A percentile compares a stretch with the other conserved stretches of the same genome.
These are phyloP conservation scores for Theocolax elegans DNA, from an alignment of 1,140 invertebrate genomes.

Conservation along the genomic window DNA sequence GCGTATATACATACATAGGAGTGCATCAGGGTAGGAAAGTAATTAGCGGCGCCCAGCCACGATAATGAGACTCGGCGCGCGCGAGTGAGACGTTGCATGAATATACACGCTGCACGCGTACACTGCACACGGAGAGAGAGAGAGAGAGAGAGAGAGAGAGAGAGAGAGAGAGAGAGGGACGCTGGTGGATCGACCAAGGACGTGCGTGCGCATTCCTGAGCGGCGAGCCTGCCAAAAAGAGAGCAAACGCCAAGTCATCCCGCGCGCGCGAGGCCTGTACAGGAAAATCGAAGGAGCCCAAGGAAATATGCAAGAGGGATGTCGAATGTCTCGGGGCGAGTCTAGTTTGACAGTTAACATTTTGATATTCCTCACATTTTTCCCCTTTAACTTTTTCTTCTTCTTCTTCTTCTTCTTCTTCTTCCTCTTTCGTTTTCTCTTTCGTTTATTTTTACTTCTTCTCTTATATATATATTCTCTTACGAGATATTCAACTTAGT, in stretches of 20 bases:
- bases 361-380: neutral
- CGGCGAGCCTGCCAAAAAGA: conserved; percentile 18
- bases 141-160: no score
- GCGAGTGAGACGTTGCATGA: conserved; percentile 23
- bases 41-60: conserved; percentile 30
- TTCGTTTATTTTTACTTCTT: no score
- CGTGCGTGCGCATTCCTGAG: neutral
- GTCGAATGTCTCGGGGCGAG: conserved; percentile 5
- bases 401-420: no score
- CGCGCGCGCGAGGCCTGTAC: no score
- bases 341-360: conserved; percentile 26
- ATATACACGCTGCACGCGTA: conserved; percentile 22
- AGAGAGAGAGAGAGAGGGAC: no score
- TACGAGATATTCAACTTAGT: no score
- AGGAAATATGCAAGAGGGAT: neutral
- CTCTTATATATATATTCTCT: no score
- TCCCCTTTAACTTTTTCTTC: no score
- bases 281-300: conserved; percentile 1
- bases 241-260: conserved; percentile 1
- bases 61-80: conserved; percentile 17
- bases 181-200: neutral
- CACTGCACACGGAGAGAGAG: no score
- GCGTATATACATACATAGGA: neutral
- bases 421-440: no score
- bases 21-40: neutral